Evolutionary conservation across 2,888 invertebrate genomes (phyloP), one percentile per base, ranked within the genome.

Genomic region (Stegophylla sp.): DNA sequence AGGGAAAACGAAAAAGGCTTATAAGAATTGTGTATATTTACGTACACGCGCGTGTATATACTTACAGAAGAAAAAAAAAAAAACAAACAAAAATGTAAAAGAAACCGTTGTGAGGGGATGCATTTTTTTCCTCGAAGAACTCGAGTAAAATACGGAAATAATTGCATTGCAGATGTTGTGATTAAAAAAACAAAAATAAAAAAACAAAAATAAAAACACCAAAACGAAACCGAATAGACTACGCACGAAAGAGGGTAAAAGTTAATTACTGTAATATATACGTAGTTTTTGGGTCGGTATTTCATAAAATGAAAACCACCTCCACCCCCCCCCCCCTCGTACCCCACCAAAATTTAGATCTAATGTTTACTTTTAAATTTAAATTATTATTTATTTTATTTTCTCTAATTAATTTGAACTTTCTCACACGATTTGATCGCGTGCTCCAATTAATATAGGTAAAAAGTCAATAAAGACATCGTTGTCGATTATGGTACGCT

Each of bases 151-250:
- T 71, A 79, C 28, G n/a, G 23, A 79, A 79, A 79, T 79, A 59
- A 79, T 79, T 79, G 45, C 79, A 61, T 79, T 71, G 69, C 71
- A 71, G 79, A 71, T 69, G 69, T 53, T 79, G 79, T 79, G 63
- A 71, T 79, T 71, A 79, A 67, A 84, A 87, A 77, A 12, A 67
- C n/a, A n/a, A n/a, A n/a, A n/a, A n/a, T n/a, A n/a, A n/a, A n/a
- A n/a, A n/a, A n/a, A n/a, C n/a, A n/a, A n/a, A n/a, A 26, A 5
- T 28, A 66, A 66, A 56, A 41, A 51, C 51, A 73, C 20, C 34
- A 51, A 51, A 64, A 64, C 17, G 1, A 69, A 61, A 41, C 56
- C 48, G 34, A 59, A 67, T 45, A 51, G 43, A 77, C 43, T 43
- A 23, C 15, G 43, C 17, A n/a, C 34, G 20, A 66, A 43, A 48